Evolutionary conservation across 2,113 vertebrate species (phyloP).

Genomic region (Eonycteris spelaea): DNA sequence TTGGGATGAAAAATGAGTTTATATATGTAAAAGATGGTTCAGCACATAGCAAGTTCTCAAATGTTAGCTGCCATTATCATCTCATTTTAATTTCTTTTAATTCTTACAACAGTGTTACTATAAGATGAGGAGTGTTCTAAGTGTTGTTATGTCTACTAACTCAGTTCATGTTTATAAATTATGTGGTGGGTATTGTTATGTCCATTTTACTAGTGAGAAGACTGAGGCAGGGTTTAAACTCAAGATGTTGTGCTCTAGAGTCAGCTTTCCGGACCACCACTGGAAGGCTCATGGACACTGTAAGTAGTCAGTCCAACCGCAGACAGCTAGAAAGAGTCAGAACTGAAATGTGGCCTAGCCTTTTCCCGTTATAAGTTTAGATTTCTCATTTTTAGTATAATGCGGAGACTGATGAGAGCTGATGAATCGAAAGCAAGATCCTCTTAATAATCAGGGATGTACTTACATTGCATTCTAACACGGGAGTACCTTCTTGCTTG

Average conservation of each 20-base stretch:
- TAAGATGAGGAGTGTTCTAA: not conserved
- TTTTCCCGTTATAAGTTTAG: not conserved
- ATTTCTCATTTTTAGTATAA: not conserved
- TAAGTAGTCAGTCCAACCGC: not conserved
- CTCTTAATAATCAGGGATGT: not conserved
- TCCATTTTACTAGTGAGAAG: not conserved
- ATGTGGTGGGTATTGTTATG: not conserved
- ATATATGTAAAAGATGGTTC: not conserved
- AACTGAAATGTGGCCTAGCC: not conserved
- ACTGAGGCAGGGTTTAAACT: not conserved
- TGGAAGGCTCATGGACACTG: not conserved
- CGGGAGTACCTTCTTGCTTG: not conserved
- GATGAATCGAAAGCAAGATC: not conserved
- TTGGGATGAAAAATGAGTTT: not conserved
- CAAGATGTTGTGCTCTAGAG: not conserved
- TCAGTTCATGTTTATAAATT: not conserved
- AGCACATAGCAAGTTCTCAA: not conserved
- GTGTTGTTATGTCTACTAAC: not conserved
- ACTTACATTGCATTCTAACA: not conserved
- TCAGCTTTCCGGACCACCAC: not conserved
- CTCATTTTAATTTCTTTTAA: not conserved
- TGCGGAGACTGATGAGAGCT: not conserved
- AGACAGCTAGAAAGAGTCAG: too few species aligned
- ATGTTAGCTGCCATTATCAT: not conserved
- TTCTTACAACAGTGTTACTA: not conserved